Evolutionary conservation across 2,888 invertebrate species (phyloP).

Genomic region (Malthinus flaveolus): DNA sequence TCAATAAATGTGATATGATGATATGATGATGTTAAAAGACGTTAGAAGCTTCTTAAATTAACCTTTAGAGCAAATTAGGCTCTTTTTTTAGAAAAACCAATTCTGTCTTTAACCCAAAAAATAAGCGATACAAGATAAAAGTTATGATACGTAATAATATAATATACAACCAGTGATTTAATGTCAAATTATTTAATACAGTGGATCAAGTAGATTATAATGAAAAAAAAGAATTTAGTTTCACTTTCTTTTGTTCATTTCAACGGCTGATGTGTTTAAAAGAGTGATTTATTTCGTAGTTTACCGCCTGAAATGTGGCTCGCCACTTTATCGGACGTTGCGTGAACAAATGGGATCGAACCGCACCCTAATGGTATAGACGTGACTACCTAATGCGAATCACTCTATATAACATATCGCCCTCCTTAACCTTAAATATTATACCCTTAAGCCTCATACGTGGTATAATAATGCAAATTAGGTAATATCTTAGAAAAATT

Average conservation of each 20-base stretch:
- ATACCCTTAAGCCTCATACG: conserved; percentile 33
- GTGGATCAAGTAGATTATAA: conserved; percentile 24
- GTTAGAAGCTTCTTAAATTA: conserved; percentile 23
- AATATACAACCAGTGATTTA: conserved; percentile 41
- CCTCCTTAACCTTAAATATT: conserved; percentile 32
- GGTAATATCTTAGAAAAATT: conserved; percentile 23
- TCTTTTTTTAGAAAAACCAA: conserved; percentile 9
- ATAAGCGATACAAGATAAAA: conserved; percentile 10
- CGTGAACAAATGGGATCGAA: conserved; percentile 45
- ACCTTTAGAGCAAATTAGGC: conserved; percentile 20
- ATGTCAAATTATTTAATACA: conserved; percentile 42
- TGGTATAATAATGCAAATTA: conserved; percentile 33
- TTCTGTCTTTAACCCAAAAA: conserved; percentile 2
- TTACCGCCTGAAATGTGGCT: conserved; percentile 38
- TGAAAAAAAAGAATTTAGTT: background rate
- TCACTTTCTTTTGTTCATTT: conserved; percentile 32
- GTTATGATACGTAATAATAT: conserved; percentile 34
- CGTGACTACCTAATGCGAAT: conserved; percentile 44
- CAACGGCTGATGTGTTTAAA: conserved; percentile 29
- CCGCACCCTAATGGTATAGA: conserved; percentile 44
- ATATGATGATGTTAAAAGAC: conserved; percentile 20
- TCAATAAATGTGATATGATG: too few species aligned
- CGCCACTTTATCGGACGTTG: conserved; percentile 42
- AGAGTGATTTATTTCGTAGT: conserved; percentile 42
- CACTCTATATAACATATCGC: conserved; percentile 33